Percentiles rank a stretch among this genome's conserved stretches.
Conservation (phyloP, 2,888 invertebrate species). For the Cantharis rustica region DNA sequence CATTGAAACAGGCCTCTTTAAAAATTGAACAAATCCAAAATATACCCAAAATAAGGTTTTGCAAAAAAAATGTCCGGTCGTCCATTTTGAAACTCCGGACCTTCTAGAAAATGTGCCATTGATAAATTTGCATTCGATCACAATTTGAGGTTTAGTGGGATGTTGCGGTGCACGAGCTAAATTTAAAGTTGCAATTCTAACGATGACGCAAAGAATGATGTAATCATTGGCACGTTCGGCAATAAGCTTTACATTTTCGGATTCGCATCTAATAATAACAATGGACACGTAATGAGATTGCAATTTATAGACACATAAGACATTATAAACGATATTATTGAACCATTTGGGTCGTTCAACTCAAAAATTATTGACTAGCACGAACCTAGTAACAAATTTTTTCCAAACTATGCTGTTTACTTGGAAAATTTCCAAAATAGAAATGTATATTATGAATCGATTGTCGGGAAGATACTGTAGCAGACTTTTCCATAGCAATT, state of each 20-base stretch:
- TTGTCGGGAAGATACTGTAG: neutral
- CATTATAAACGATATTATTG: slow-evolving; percentile 3
- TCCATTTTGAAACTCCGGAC: neutral
- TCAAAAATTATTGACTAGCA: slow-evolving; percentile 8
- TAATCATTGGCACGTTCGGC: slow-evolving; percentile 25
- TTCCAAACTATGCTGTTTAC: neutral
- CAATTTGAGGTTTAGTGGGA: neutral
- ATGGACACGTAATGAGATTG: slow-evolving; percentile 3
- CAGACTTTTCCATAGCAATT: neutral
- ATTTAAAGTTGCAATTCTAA: slow-evolving; percentile 25
- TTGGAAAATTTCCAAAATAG: neutral
- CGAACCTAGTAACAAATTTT: slow-evolving; percentile 3
- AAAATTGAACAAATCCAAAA: too few relatives aligned
- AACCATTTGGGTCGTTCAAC: slow-evolving; percentile 11
- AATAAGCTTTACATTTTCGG: slow-evolving; percentile 17
- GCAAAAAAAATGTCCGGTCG: neutral
- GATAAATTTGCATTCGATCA: neutral
- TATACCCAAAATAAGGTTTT: too few relatives aligned
- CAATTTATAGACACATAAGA: slow-evolving; percentile 2
- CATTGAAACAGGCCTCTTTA: too few relatives aligned
- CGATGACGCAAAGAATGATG: slow-evolving; percentile 32
- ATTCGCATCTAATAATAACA: slow-evolving; percentile 9
- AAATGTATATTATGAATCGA: neutral
- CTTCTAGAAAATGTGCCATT: neutral
- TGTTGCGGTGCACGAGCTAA: slow-evolving; percentile 7